A percentile compares a stretch with the other conserved stretches of the same genome.
These are phyloP conservation scores for Ochropacha duplaris DNA, from an alignment of 2,888 invertebrate genomes.

Conservation along the genomic window DNA sequence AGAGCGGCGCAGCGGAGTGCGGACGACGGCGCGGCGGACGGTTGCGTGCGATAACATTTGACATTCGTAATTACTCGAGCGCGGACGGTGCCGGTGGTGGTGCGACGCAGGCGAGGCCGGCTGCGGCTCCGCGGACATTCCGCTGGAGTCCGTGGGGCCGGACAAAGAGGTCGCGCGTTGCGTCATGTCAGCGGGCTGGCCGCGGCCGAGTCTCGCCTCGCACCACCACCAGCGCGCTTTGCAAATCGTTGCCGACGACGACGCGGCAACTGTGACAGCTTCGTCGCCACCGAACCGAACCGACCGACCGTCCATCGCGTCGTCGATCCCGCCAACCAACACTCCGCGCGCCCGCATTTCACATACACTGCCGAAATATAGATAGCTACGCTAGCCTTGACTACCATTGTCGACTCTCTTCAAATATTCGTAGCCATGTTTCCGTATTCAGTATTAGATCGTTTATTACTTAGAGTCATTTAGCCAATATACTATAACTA, in stretches of 20 bases:
- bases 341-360: conserved; percentile 51
- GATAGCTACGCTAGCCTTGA: conserved; percentile 68
- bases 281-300: conserved; percentile 27
- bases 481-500: background rate
- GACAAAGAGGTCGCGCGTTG: conserved; percentile 81
- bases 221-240: conserved; percentile 40
- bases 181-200: conserved; percentile 37
- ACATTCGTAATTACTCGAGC: conserved; percentile 82
- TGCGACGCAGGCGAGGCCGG: conserved; percentile 57
- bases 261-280: conserved; percentile 9
- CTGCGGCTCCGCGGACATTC: conserved; percentile 63
- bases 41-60: conserved; percentile 83
- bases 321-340: conserved; percentile 22
- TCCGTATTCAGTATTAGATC: conserved; percentile 48
- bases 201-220: conserved; percentile 9
- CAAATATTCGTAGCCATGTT: conserved; percentile 45
- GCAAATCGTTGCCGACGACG: conserved; percentile 34
- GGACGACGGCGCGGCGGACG: conserved; percentile 76
- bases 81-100: conserved; percentile 56
- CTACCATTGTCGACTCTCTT: conserved; percentile 61
- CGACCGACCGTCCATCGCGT: conserved; percentile 25
- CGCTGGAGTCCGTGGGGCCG: conserved; percentile 67
- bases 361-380: conserved; percentile 64
- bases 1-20: conserved; percentile 82
- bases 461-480: conserved; percentile 28